Base-by-base conservation (phyloP, 2,113 vertebrate genomes). In the Plotosus lineatus region DNA sequence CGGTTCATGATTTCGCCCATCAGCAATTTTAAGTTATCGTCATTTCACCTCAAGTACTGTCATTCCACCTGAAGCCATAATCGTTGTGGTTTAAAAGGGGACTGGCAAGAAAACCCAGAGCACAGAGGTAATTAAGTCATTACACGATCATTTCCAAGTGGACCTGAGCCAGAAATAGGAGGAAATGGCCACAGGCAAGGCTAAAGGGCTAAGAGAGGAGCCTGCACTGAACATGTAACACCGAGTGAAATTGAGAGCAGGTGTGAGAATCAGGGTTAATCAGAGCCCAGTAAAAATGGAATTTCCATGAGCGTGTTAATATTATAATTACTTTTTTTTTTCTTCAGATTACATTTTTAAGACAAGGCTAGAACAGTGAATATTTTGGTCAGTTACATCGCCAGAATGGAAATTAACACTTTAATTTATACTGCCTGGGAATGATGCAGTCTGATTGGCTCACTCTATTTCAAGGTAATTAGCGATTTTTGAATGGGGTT, bases 101-200 rank as follows among this genome's bases (percentile, higher is more conserved):
- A 75, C 31, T 17, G 33, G 28, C 3, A 51, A 40, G 21, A 65
- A 12, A 36, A 46, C 44, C 60, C 44, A 38, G 40, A 60, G 38
- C 75, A 51, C 60, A 78, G 60, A 78, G 61, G 76, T 66, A 78
- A 78, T 78, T 78, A 78, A 78, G 58, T 50, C 58, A 66, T 78
- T 65, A 78, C 28, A 66, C 44, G 46, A 63, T 38, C 36, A 50
- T 50, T 26, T 65, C 60, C 76, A 78, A 78, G 33, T 78, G 76
- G 60, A 66, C 23, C 1, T n/a, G 31, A 78, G 60, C 58, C 75
- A 78, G 58, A 65, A 78, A 78, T 44, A 78, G 58, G 17, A 66
- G 46, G 19, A 51, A 66, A 50, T 38, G 44, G 76, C 60, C 60
- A 51, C 28, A 61, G 60, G 76, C 58, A 51, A 50, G 44, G 44